Evolutionary conservation across 2,888 invertebrate species (phyloP).

Genomic region (Drosophila subquinaria): DNA sequence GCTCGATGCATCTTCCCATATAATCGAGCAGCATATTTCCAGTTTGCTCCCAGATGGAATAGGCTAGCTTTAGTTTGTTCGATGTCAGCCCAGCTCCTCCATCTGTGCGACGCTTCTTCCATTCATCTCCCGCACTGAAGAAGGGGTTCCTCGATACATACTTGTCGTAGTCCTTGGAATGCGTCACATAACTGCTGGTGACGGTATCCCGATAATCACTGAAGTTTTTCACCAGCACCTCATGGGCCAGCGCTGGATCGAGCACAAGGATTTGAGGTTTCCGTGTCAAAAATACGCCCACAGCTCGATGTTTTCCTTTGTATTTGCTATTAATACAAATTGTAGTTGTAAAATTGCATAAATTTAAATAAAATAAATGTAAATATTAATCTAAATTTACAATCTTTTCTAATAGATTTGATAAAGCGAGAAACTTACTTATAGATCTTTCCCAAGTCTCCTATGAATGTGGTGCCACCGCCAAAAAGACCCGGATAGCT

Average conservation of each 20-base stretch:
- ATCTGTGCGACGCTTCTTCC: conserved; percentile 86
- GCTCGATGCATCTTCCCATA: conserved; percentile 34
- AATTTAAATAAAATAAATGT: no score
- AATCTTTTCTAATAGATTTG: not conserved
- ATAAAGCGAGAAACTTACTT: conserved; percentile 39
- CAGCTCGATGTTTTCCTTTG: conserved; percentile 74
- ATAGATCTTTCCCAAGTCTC: conserved; percentile 62
- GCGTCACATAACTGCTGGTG: conserved; percentile 59
- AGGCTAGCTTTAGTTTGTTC: conserved; percentile 84
- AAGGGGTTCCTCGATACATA: conserved; percentile 64
- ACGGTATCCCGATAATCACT: conserved; percentile 80
- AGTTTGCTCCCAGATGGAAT: conserved; percentile 68
- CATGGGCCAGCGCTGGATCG: conserved; percentile 83
- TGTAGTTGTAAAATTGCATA: no score
- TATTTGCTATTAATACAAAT: conserved; percentile 66
- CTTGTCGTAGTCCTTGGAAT: conserved; percentile 57
- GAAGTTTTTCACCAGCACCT: conserved; percentile 85
- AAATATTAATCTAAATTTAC: no score
- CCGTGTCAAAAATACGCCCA: conserved; percentile 84
- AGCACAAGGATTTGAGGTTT: conserved; percentile 83
- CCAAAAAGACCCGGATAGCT: conserved; percentile 72
- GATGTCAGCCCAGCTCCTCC: conserved; percentile 86
- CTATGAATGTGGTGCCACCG: conserved; percentile 47
- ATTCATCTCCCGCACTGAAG: conserved; percentile 71
- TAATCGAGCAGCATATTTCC: conserved; percentile 60